A percentile compares a stretch with the other conserved stretches of the same genome.
Conservation (phyloP, 1,140 invertebrate genomes). For the Goniozus legneri region DNA sequence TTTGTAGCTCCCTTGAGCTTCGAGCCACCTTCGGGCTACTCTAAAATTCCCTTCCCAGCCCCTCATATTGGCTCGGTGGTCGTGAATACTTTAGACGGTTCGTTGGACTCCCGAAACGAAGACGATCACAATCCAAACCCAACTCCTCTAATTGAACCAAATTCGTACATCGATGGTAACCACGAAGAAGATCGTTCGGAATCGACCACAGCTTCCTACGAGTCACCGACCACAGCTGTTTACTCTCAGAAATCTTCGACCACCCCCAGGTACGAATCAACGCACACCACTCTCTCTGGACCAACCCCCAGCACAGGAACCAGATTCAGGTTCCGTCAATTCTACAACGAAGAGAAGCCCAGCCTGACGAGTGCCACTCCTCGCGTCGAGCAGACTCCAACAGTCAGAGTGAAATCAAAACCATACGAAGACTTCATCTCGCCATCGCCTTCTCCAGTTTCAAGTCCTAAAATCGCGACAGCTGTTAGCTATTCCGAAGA, state of each 20-base stretch:
- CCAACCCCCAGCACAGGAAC: conserved; percentile 10
- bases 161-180: conserved; percentile 31
- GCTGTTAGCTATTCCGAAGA: conserved; percentile 26
- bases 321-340: conserved; percentile 32
- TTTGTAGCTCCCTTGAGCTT: conserved; percentile 82
- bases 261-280: conserved; percentile 31
- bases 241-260: conserved; percentile 28
- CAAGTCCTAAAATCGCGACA: conserved; percentile 18
- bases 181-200: conserved; percentile 1
- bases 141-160: conserved; percentile 34
- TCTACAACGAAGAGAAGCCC: conserved; percentile 26
- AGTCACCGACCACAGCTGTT: conserved; percentile 27
- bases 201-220: conserved; percentile 24
- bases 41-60: conserved; percentile 78
- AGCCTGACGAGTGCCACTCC: conserved; percentile 13
- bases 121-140: conserved; percentile 27
- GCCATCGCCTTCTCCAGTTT: not conserved
- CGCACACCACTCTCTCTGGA: conserved; percentile 9
- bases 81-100: conserved; percentile 54
- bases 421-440: conserved; percentile 15
- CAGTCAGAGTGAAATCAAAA: conserved; percentile 5
- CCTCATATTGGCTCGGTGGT: conserved; percentile 83
- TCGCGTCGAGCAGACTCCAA: conserved; percentile 11
- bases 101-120: conserved; percentile 1
- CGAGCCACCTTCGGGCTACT: conserved; percentile 73